Percentiles rank a stretch among this genome's conserved stretches.
phyloP scores from a whole-genome alignment of 2,888 invertebrate genomes.

The Caenorhabditis auriculariae region DNA sequence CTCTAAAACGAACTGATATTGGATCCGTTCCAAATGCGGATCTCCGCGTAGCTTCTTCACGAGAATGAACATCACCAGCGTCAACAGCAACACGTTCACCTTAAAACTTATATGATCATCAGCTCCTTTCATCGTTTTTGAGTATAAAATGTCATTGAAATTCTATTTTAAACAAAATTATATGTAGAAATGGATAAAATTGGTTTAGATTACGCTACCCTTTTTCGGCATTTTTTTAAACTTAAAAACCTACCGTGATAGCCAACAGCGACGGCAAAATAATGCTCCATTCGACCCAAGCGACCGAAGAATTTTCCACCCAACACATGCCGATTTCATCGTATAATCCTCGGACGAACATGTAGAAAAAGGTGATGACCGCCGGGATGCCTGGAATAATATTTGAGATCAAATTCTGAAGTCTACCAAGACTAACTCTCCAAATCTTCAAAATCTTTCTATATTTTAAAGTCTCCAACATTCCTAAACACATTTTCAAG shows the following conservation, averaged over 20 bases:
- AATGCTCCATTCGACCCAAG: constrained; percentile 30
- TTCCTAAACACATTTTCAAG: background rate
- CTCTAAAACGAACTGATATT: constrained; percentile 67
- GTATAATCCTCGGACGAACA: constrained; percentile 13
- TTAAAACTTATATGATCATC: too few relatives aligned
- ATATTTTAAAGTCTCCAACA: background rate
- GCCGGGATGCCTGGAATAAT: constrained; percentile 25
- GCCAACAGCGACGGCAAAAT: constrained; percentile 23
- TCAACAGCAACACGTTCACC: constrained; percentile 62
- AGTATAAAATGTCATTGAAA: background rate
- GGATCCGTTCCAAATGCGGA: constrained; percentile 66
- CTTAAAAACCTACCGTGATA: constrained; percentile 9
- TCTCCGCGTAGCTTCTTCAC: constrained; percentile 65
- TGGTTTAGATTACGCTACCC: too few relatives aligned
- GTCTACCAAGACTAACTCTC: background rate
- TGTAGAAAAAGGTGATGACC: constrained; percentile 15
- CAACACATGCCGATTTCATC: constrained; percentile 24
- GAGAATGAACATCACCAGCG: constrained; percentile 64
- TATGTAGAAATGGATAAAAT: too few relatives aligned
- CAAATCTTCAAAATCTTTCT: too few relatives aligned
- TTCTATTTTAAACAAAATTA: too few relatives aligned
- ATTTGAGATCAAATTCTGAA: background rate
- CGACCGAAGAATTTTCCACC: constrained; percentile 26
- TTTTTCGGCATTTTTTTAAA: background rate
- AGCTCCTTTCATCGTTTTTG: too few relatives aligned